A percentile compares a stretch with the other conserved stretches of the same genome.
These are phyloP conservation scores for Corythornis cristatus DNA, from an alignment of 2,113 vertebrate species.

Conservation along the genomic window DNA sequence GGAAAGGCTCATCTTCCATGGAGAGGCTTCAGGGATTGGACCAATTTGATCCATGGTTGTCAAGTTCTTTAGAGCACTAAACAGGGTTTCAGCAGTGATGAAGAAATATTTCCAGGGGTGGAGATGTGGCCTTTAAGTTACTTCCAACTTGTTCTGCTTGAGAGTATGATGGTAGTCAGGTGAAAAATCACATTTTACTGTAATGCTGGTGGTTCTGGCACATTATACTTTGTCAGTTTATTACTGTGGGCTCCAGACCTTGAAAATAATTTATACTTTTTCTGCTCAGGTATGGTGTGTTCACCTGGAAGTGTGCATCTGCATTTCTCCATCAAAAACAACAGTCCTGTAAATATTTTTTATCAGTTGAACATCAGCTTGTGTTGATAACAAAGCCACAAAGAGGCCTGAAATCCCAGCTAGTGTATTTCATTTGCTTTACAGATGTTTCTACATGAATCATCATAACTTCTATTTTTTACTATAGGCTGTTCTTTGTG, in stretches of 20 bases:
- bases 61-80: background rate
- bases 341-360: background rate
- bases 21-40: background rate
- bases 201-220: background rate
- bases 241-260: background rate
- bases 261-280: background rate
- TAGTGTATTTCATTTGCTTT: background rate
- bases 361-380: background rate
- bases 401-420: background rate
- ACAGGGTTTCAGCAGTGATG: background rate
- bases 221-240: background rate
- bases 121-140: background rate
- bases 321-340: background rate
- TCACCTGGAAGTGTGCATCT: background rate
- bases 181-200: background rate
- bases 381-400: background rate
- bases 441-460: slow-evolving; percentile 24
- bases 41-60: background rate
- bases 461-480: background rate
- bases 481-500: background rate
- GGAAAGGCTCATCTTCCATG: background rate
- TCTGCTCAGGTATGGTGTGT: background rate
- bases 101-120: background rate
- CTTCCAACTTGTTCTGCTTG: background rate
- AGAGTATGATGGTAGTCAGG: background rate